phyloP scores from a whole-genome alignment of 2,113 vertebrate species.

The Osmerus eperlanus region DNA sequence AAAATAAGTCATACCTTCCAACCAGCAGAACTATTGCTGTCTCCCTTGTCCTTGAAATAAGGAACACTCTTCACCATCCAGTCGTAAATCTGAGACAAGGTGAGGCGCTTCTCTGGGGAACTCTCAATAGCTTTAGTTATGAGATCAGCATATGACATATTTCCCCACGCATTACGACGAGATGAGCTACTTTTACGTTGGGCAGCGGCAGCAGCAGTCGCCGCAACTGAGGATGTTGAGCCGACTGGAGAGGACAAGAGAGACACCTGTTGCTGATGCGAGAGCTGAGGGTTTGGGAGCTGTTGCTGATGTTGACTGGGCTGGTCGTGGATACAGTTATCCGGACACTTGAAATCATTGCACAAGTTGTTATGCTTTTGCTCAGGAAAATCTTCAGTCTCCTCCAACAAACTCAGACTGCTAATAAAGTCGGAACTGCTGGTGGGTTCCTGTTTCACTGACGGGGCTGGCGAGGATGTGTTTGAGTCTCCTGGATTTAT shows the following conservation, averaged over 20 bases:
- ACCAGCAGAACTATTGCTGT: constrained; percentile 92
- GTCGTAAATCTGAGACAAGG: constrained; percentile 95
- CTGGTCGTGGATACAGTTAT: constrained; percentile 72
- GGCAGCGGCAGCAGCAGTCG: constrained; percentile 75
- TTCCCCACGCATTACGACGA: constrained; percentile 94
- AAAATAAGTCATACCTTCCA: constrained; percentile 82
- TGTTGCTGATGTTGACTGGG: constrained; percentile 64
- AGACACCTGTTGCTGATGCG: constrained; percentile 72
- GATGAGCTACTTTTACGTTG: constrained; percentile 95
- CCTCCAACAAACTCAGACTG: constrained; percentile 86
- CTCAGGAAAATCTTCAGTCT: constrained; percentile 82
- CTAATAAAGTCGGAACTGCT: constrained; percentile 79
- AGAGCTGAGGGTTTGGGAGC: constrained; percentile 61
- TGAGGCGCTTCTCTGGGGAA: constrained; percentile 91
- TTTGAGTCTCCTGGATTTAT: constrained; percentile 83
- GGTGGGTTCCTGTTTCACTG: constrained; percentile 80
- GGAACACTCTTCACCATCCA: constrained; percentile 98
- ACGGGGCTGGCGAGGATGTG: constrained; percentile 86
- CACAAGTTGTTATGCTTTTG: constrained; percentile 69
- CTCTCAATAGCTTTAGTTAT: constrained; percentile 98
- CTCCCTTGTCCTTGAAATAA: constrained; percentile 97
- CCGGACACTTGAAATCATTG: constrained; percentile 74
- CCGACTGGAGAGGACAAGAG: constrained; percentile 73
- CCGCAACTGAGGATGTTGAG: constrained; percentile 64
- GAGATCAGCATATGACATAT: constrained; percentile 97